Evolutionary conservation across 2,797 vertebrate genomes (phyloP).

Genomic region (Tamandua tetradactyla): DNA sequence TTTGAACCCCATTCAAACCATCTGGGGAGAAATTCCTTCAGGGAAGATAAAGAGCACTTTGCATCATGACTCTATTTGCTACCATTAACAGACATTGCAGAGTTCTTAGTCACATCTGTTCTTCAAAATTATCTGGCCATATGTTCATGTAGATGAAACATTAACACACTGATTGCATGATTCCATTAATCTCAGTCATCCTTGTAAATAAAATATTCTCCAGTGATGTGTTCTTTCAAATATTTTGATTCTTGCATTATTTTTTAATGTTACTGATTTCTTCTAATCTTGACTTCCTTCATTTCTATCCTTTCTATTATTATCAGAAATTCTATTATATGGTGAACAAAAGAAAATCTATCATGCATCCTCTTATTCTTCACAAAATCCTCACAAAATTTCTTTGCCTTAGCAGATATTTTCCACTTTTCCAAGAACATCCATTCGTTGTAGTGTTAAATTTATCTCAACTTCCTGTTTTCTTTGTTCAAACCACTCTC

Average conservation of each 20-base stretch:
- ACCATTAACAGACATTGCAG: conserved; percentile 47
- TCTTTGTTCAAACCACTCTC: not conserved
- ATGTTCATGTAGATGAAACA: conserved; percentile 51
- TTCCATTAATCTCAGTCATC: conserved; percentile 22
- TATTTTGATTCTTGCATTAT: not conserved
- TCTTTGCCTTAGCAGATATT: not conserved
- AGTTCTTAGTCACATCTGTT: conserved; percentile 61
- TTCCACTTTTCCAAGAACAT: not conserved
- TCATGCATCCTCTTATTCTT: not conserved
- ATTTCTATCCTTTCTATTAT: not conserved
- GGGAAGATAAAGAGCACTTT: conserved; percentile 39
- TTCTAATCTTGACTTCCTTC: not conserved
- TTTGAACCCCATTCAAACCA: conserved; percentile 28
- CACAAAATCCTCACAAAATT: not conserved
- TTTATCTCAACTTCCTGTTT: not conserved
- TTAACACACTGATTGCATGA: conserved; percentile 12
- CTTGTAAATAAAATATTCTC: conserved; percentile 41
- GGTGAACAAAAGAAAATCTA: not conserved
- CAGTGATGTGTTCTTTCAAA: not conserved
- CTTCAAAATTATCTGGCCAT: conserved; percentile 23
- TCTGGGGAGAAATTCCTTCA: conserved; percentile 59
- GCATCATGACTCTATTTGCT: conserved; percentile 34
- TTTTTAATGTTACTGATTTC: not conserved
- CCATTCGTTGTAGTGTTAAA: not conserved
- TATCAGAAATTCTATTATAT: not conserved